These are phyloP conservation scores for Brassicogethes aeneus DNA, from an alignment of 2,888 invertebrate genomes.

Conservation along the genomic window DNA sequence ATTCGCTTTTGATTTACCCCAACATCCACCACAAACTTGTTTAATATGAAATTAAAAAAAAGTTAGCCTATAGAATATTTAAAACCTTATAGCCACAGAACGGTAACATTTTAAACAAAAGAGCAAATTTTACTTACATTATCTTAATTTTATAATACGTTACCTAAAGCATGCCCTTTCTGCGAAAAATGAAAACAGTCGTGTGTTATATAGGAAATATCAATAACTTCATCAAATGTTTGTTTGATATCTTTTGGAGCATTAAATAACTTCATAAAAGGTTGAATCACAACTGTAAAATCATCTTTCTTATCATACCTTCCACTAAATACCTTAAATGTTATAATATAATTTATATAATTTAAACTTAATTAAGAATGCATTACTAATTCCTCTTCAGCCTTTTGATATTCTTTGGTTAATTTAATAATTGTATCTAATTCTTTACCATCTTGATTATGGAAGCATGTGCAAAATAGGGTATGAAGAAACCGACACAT, in stretches of 20 bases:
- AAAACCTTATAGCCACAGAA: no score
- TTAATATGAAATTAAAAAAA: no score
- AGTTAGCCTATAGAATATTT: no score
- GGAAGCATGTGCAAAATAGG: slow-evolving; percentile 66
- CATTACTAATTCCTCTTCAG: slow-evolving; percentile 56
- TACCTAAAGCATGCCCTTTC: slow-evolving; percentile 68
- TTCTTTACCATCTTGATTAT: slow-evolving; percentile 45
- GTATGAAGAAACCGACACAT: slow-evolving; percentile 65
- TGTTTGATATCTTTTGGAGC: slow-evolving; percentile 43
- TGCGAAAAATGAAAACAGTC: slow-evolving; percentile 76
- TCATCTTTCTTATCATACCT: slow-evolving; percentile 57
- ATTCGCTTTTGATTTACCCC: no score
- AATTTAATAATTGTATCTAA: slow-evolving; percentile 52
- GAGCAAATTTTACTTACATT: no score
- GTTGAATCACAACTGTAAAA: slow-evolving; percentile 65
- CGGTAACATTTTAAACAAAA: no score
- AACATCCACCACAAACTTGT: no score
- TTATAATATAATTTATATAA: background rate
- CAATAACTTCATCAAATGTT: slow-evolving; percentile 47
- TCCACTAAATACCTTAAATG: slow-evolving; percentile 48
- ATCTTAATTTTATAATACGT: background rate
- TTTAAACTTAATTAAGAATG: no score
- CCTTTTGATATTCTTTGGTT: slow-evolving; percentile 56
- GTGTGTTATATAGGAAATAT: slow-evolving; percentile 61
- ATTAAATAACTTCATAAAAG: slow-evolving; percentile 64